These are phyloP conservation scores for Castor canadensis DNA, from an alignment of 2,113 vertebrate genomes.

Conservation along the genomic window DNA sequence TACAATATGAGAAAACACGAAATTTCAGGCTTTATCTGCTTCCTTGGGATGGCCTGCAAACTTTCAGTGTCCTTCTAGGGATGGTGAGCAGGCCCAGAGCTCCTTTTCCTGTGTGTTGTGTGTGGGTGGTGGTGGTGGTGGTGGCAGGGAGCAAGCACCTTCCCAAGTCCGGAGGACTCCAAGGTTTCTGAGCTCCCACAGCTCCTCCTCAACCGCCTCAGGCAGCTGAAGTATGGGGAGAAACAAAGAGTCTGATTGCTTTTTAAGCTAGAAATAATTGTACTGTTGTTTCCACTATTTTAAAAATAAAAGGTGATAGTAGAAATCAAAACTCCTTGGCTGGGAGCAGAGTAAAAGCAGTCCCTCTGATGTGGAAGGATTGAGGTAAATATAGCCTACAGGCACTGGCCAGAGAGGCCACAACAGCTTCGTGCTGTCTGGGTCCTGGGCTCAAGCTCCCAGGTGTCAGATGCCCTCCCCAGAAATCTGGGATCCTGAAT, in stretches of 20 bases:
- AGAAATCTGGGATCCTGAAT: constrained; percentile 34
- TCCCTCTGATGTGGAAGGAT: neutral
- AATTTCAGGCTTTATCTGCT: constrained; percentile 16
- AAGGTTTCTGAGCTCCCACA: neutral
- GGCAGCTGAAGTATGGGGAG: neutral
- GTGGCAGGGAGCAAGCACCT: neutral
- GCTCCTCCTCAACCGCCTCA: neutral
- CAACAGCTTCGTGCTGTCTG: neutral
- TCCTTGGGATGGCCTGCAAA: neutral
- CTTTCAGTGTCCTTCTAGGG: neutral
- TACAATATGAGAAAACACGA: neutral
- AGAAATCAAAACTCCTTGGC: neutral
- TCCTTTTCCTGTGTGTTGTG: neutral
- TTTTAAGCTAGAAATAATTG: constrained; percentile 14
- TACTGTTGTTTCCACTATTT: neutral
- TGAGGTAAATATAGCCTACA: neutral
- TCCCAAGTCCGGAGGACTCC: neutral
- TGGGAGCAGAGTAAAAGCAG: neutral
- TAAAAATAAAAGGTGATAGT: neutral
- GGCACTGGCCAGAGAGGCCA: neutral
- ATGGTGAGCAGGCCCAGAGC: neutral
- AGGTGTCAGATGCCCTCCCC: neutral
- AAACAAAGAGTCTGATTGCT: constrained; percentile 36
- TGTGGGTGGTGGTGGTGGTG: neutral
- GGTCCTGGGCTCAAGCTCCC: neutral